A percentile compares a stretch with the other conserved stretches of the same genome.
Conservation (phyloP, 2,888 invertebrate species). For the Mesochorus sp. region DNA sequence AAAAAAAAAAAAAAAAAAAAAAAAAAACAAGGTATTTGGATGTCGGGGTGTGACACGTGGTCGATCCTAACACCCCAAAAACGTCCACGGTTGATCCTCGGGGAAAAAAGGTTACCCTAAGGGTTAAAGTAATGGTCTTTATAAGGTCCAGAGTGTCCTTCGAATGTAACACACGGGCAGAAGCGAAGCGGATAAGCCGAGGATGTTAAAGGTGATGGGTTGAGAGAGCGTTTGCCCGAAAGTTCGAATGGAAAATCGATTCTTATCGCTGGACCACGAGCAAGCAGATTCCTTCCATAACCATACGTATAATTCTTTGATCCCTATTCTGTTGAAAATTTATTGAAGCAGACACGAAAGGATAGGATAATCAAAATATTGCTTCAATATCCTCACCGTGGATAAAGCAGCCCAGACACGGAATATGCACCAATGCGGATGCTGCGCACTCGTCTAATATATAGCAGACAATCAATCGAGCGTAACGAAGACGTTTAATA, state of each 20-base stretch:
- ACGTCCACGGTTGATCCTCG: constrained; percentile 53
- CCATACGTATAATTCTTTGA: constrained; percentile 34
- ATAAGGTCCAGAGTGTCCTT: constrained; percentile 40
- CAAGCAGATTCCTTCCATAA: constrained; percentile 28
- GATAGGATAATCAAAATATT: constrained; percentile 44
- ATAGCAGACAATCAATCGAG: constrained; percentile 43
- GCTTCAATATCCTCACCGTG: constrained; percentile 21
- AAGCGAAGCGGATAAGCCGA: constrained; percentile 35
- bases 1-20: constrained; percentile 63
- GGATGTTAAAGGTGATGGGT: constrained; percentile 15
- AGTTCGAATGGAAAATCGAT: constrained; percentile 55
- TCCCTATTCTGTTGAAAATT: constrained; percentile 20
- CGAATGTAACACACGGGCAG: constrained; percentile 36
- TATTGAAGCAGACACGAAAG: constrained; percentile 12
- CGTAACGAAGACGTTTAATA: constrained; percentile 50
- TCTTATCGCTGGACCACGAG: constrained; percentile 31
- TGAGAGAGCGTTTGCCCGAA: constrained; percentile 25
- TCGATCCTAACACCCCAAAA: not conserved
- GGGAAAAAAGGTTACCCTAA: constrained; percentile 72
- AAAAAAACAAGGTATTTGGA: too few species aligned
- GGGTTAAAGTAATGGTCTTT: constrained; percentile 70
- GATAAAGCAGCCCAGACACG: not conserved
- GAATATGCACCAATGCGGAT: not conserved
- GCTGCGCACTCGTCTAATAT: constrained; percentile 20
- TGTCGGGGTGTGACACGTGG: constrained; percentile 71